phyloP scores from a whole-genome alignment of 2,797 vertebrate genomes.

The Urocyon cinereoargenteus region DNA sequence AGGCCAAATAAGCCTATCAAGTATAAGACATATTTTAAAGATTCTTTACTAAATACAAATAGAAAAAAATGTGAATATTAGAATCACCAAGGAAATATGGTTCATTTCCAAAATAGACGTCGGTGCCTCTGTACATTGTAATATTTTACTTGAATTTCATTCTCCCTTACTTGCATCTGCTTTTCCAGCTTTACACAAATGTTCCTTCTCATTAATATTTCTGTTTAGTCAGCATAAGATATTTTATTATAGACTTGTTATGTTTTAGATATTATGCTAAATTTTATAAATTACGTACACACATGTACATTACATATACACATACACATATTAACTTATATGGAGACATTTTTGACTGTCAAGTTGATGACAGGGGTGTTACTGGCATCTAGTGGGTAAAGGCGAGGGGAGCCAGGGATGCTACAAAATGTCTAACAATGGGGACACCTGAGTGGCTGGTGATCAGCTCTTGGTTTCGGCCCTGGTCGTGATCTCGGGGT shows the following conservation, averaged over 20 bases:
- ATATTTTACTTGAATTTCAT: background rate
- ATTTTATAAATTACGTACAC: background rate
- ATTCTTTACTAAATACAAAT: background rate
- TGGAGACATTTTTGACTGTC: background rate
- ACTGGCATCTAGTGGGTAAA: background rate
- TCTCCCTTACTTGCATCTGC: background rate
- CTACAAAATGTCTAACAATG: background rate
- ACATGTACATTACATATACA: background rate
- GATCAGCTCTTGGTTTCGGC: background rate
- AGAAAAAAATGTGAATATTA: background rate
- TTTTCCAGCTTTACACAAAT: background rate
- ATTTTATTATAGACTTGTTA: background rate
- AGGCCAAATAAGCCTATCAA: background rate
- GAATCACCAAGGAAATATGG: background rate
- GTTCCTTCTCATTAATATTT: background rate
- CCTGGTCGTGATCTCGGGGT: background rate
- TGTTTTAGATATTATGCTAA: background rate
- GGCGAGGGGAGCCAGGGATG: background rate
- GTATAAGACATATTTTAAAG: background rate
- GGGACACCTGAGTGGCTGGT: background rate
- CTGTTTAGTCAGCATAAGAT: background rate
- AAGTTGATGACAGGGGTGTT: background rate
- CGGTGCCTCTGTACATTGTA: background rate
- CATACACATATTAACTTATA: background rate
- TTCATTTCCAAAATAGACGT: background rate